A percentile compares a stretch with the other conserved stretches of the same genome.
Evolutionary conservation across 92 coral and sea anemone species (phyloP).

Genomic region (Metridium senile): DNA sequence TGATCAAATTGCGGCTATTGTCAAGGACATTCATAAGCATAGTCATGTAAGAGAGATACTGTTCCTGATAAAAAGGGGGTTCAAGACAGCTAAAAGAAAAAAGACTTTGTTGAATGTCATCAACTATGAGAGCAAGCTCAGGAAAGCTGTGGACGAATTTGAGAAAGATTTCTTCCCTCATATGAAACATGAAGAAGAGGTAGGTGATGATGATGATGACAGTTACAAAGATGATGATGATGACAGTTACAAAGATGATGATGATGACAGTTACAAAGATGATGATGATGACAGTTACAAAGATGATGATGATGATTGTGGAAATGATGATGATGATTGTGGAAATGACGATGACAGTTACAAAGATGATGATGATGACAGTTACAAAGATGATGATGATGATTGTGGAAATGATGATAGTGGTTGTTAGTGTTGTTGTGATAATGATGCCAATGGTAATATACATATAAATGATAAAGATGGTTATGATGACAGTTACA

Average conservation of each 20-base stretch:
- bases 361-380: not conserved
- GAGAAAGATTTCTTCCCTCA: constrained; percentile 92
- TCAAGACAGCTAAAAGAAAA: constrained; percentile 65
- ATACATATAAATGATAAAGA: not conserved
- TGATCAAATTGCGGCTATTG: constrained; percentile 70
- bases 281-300: not conserved
- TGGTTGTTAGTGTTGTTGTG: not conserved
- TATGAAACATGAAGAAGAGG: constrained; percentile 98
- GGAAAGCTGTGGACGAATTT: constrained; percentile 84
- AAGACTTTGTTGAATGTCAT: constrained; percentile 68
- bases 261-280: not conserved
- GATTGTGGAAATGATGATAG: not conserved
- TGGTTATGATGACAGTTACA: no score
- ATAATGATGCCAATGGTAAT: not conserved
- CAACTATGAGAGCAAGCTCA: constrained; percentile 72
- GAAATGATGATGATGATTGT: not conserved
- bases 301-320: not conserved
- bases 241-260: not conserved
- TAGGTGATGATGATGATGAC: constrained; percentile 11
- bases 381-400: not conserved
- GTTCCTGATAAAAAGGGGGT: constrained; percentile 74
- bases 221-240: not conserved
- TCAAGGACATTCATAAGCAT: constrained; percentile 84
- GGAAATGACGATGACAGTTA: not conserved
- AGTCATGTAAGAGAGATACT: constrained; percentile 87